These are phyloP conservation scores for Agrochola lychnidis DNA, from an alignment of 2,888 invertebrate genomes.

Conservation along the genomic window DNA sequence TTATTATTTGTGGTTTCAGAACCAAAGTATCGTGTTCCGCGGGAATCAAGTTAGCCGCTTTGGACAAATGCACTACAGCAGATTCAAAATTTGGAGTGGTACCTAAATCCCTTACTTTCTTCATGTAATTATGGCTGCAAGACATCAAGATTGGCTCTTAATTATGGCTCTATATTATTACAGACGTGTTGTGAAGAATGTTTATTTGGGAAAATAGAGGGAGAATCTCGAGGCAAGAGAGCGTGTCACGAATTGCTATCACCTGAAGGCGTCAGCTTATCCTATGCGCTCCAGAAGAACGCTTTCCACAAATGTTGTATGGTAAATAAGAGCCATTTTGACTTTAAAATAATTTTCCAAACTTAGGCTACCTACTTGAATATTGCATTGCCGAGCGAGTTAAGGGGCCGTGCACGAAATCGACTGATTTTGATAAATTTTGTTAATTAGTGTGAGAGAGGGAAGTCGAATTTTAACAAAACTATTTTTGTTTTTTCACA, in stretches of 20 bases:
- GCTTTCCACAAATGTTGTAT: slow-evolving; percentile 82
- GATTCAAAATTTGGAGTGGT: slow-evolving; percentile 82
- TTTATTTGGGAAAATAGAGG: slow-evolving; percentile 76
- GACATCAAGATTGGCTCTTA: neutral
- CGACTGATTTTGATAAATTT: too few relatives aligned
- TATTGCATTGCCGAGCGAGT: too few relatives aligned
- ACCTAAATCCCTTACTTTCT: neutral
- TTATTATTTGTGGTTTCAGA: slow-evolving; percentile 69
- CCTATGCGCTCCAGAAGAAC: slow-evolving; percentile 74
- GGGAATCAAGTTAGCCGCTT: slow-evolving; percentile 77
- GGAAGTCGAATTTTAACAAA: too few relatives aligned
- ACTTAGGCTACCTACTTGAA: too few relatives aligned
- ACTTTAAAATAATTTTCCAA: too few relatives aligned
- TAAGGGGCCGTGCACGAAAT: too few relatives aligned
- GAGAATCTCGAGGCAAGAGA: slow-evolving; percentile 75
- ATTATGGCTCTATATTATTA: neutral
- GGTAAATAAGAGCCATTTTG: slow-evolving; percentile 69
- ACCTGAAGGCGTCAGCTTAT: slow-evolving; percentile 69
- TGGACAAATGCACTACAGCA: slow-evolving; percentile 76
- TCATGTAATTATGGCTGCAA: neutral
- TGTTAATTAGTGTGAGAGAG: too few relatives aligned
- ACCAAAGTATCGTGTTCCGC: slow-evolving; percentile 78
- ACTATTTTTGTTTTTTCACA: too few relatives aligned
- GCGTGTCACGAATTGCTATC: slow-evolving; percentile 74
- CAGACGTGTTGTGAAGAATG: slow-evolving; percentile 86